Evolutionary conservation across 2,797 vertebrate genomes (phyloP), one percentile per base, ranked within the genome.

Genomic region (Sebastes minor): DNA sequence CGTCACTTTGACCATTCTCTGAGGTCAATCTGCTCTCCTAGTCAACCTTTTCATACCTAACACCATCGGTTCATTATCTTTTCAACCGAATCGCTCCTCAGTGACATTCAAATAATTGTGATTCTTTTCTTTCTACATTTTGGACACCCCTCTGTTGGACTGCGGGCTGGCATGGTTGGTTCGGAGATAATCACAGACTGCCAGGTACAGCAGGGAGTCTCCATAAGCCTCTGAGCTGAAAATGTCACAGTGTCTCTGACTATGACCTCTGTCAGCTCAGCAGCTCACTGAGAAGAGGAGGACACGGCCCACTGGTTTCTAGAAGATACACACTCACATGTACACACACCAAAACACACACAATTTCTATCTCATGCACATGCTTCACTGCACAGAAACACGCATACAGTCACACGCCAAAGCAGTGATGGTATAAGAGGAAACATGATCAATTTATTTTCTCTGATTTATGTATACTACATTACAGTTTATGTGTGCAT

Each of bases 231-330:
- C 75, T 72, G 59, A 87, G 86, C 88, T 88, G 80, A 81, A 90
- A 92, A 93, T 93, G 92, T 93, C 85, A 90, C 71, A 33, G 74
- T 57, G 56, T 75, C 84, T 86, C 81, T 25, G 71, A 85, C 71
- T 70, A 38, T 30, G 81, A 92, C 92, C 91, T 86, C 78, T 79
- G 86, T 88, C 83, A 85, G 77, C 79, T 85, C 74, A 52, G 74
- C 27, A 25, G 76, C 80, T 78, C 76, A 20, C 56, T 72, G 64
- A 70, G 63, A 83, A 65, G 77, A 87, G 63, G 56, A 86, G 49
- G 82, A 90, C 76, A 74, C 46, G 76, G 82, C 46, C 53, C 72
- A 63, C 25, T 80, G 79, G 53, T 81, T 88, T 74, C 53, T 13
- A 74, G 22, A 55, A 68, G 14, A 76, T 59, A 75, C 61, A 42